Base-by-base conservation (phyloP, 2,113 vertebrate species). In the Paramormyrops kingsleyae region DNA sequence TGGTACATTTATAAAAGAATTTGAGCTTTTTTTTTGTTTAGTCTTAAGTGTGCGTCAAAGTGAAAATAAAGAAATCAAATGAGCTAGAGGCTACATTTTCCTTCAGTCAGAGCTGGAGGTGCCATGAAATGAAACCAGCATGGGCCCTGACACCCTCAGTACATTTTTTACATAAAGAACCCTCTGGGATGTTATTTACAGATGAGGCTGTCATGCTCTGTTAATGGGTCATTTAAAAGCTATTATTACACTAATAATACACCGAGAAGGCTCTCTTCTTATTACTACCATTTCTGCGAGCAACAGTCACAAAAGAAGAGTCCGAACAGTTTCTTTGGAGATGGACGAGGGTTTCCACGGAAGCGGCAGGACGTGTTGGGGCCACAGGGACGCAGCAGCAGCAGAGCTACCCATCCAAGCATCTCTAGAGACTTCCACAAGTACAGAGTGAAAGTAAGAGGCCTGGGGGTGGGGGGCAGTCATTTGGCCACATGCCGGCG, bases 161-260 rank as follows among this genome's bases (percentile, higher is more conserved):
- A 98, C 97, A 97, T 97, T 94, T 97, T 62, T 42, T 19, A 96
- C 97, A 98, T 97, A 97, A 86, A 97, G 96, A 96, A 96, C 97
- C 97, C 96, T 95, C 97, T 94, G 94, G 97, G 97, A 97, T 97
- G 96, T 96, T 98, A 99, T 99, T 97, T 99, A 99, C 99, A 99
- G 96, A 96, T 97, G 96, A 97, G 97, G 97, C 96, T 97, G 96
- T 97, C 98, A 99, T 99, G 99, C 98, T 97, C 96, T 97, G 95
- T 95, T 97, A 96, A 96, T 96, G 95, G 96, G 95, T 85, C 77
- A 91, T 95, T 98, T 97, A 97, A 98, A 98, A 97, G 96, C 94
- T 97, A 97, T 97, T 95, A 96, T 97, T 97, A 97, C 97, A 98
- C 97, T 97, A 97, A 97, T n/a, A n/a, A n/a, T 96, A 98, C 97